Conservation (phyloP, 2,113 vertebrate genomes). For the Octodon degus region DNA sequence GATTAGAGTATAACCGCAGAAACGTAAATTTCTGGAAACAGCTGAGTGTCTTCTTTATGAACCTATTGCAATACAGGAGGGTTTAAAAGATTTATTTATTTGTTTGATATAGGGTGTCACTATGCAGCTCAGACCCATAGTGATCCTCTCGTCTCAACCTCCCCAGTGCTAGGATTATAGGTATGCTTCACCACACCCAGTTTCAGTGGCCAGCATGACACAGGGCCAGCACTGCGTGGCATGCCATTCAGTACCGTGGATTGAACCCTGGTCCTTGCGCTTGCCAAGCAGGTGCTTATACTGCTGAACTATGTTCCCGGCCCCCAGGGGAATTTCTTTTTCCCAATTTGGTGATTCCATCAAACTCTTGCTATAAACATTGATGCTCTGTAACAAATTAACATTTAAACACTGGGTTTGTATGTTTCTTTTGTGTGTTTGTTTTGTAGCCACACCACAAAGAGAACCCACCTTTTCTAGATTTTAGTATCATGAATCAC, state of each 20-base stretch:
- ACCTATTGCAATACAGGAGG: neutral
- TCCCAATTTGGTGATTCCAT: constrained; percentile 45
- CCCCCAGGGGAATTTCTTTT: neutral
- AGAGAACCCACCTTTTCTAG: constrained; percentile 77
- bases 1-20: neutral
- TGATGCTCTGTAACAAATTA: constrained; percentile 69
- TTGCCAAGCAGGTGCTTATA: too few relatives aligned
- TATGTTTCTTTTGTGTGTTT: constrained; percentile 59
- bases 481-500: constrained; percentile 68
- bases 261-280: too few relatives aligned
- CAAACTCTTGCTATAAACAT: constrained; percentile 67
- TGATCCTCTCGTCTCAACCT: too few relatives aligned
- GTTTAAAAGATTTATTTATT: neutral
- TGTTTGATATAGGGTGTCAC: too few relatives aligned
- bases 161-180: too few relatives aligned
- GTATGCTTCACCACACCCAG: too few relatives aligned
- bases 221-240: too few relatives aligned
- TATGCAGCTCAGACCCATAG: too few relatives aligned
- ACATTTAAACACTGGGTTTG: constrained; percentile 72
- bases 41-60: constrained; percentile 10
- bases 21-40: constrained; percentile 36
- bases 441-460: constrained; percentile 72
- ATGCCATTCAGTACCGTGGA: too few relatives aligned
- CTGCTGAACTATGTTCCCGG: too few relatives aligned
- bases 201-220: too few relatives aligned